Percentiles rank a stretch among this genome's conserved stretches.
Conservation (phyloP, 2,888 invertebrate species). For the Drosophila mercatorum region DNA sequence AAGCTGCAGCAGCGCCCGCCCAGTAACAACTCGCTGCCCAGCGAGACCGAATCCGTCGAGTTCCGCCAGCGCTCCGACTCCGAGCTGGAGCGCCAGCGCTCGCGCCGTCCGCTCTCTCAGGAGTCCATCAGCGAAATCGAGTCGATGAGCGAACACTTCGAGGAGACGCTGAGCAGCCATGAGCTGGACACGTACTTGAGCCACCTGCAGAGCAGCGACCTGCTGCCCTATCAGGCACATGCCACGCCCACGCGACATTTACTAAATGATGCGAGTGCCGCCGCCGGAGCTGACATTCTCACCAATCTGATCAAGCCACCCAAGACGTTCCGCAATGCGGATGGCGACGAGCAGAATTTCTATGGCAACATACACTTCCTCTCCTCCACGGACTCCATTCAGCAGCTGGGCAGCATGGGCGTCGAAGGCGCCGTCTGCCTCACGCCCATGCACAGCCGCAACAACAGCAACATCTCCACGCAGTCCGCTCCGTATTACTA, state of each 20-base stretch:
- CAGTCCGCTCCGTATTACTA: conserved; percentile 94
- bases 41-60: conserved; percentile 86
- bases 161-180: conserved; percentile 86
- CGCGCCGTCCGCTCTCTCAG: conserved; percentile 90
- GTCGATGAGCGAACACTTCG: conserved; percentile 86
- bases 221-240: conserved; percentile 79
- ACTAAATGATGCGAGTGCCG: conserved; percentile 65
- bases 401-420: conserved; percentile 67
- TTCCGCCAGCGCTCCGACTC: conserved; percentile 85
- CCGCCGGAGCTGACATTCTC: conserved; percentile 65
- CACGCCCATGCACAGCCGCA: conserved; percentile 87
- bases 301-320: conserved; percentile 84
- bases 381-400: conserved; percentile 83
- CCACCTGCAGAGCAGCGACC: conserved; percentile 86
- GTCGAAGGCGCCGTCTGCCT: conserved; percentile 50
- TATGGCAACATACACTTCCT: conserved; percentile 84
- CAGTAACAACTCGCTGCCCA: conserved; percentile 82
- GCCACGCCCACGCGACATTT: conserved; percentile 56
- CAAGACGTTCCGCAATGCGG: conserved; percentile 83
- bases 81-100: conserved; percentile 87
- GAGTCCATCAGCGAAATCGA: conserved; percentile 89
- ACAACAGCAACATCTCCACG: conserved; percentile 87
- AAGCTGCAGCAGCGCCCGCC: conserved; percentile 82
- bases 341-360: conserved; percentile 81
- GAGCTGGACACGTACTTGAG: conserved; percentile 89